Evolutionary conservation across 2,888 invertebrate genomes (phyloP).

Genomic region (Pasiphila rectangulata): DNA sequence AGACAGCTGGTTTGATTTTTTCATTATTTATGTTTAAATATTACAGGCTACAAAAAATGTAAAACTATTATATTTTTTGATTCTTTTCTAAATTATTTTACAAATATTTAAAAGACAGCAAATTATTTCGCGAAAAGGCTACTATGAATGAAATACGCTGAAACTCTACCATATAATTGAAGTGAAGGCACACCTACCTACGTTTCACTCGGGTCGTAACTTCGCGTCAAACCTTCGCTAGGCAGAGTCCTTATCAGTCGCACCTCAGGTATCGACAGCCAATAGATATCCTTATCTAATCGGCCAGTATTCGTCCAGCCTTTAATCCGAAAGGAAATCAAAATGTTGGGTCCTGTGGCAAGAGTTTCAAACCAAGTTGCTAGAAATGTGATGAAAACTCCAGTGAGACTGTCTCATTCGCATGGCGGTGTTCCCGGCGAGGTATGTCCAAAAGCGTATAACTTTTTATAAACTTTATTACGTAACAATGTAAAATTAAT

Average conservation of each 20-base stretch:
- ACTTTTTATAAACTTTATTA: constrained; percentile 42
- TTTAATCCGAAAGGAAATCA: constrained; percentile 34
- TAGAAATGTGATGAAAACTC: constrained; percentile 60
- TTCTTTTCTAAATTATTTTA: no score
- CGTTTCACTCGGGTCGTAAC: constrained; percentile 21
- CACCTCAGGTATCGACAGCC: constrained; percentile 39
- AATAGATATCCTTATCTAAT: constrained; percentile 61
- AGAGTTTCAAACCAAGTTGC: constrained; percentile 60
- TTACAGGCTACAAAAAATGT: no score
- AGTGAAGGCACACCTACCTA: background rate
- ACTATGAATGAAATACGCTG: background rate
- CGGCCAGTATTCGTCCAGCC: constrained; percentile 40
- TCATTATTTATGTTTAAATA: no score
- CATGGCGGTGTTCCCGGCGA: constrained; percentile 68
- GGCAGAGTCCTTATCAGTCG: constrained; percentile 39
- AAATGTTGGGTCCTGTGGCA: constrained; percentile 68
- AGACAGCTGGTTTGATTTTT: no score
- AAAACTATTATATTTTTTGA: no score
- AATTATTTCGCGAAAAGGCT: background rate
- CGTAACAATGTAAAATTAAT: no score
- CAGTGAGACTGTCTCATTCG: constrained; percentile 64
- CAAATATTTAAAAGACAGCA: background rate
- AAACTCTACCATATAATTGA: constrained; percentile 25
- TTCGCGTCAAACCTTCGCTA: constrained; percentile 15
- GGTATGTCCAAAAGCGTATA: constrained; percentile 47